phyloP scores from a whole-genome alignment of 2,797 vertebrate genomes.

The Anguilla obscura region DNA sequence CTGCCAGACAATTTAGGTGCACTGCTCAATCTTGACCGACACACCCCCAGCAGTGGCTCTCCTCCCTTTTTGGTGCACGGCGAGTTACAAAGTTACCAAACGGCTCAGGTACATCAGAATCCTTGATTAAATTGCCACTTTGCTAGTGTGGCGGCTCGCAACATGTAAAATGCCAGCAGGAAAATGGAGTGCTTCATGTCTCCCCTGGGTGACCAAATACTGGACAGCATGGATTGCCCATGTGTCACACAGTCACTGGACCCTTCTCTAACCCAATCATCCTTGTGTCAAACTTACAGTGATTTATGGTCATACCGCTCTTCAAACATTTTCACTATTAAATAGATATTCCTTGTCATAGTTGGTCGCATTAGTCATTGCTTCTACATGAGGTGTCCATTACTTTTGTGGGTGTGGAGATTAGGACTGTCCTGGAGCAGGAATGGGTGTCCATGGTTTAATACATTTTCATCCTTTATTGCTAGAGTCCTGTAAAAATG shows the following conservation, averaged over 20 bases:
- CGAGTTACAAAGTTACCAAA: too few relatives aligned
- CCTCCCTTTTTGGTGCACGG: too few relatives aligned
- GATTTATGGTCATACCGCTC: background rate
- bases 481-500: background rate
- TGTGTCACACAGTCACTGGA: background rate
- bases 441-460: background rate
- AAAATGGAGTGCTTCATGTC: background rate
- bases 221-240: background rate
- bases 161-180: too few relatives aligned
- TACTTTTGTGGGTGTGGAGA: background rate
- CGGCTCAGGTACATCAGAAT: too few relatives aligned
- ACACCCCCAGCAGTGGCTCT: too few relatives aligned
- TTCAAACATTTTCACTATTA: background rate
- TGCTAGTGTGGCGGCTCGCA: too few relatives aligned
- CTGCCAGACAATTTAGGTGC: too few relatives aligned
- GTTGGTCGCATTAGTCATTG: background rate
- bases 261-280: background rate
- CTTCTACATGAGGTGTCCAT: background rate
- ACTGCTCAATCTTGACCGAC: too few relatives aligned
- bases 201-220: background rate
- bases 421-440: background rate
- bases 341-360: background rate
- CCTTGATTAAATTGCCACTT: too few relatives aligned
- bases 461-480: background rate
- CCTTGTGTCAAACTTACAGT: constrained; percentile 8